Evolutionary conservation across 2,888 invertebrate species (phyloP), one percentile per base, ranked within the genome.

Genomic region (Calameuta filiformis): DNA sequence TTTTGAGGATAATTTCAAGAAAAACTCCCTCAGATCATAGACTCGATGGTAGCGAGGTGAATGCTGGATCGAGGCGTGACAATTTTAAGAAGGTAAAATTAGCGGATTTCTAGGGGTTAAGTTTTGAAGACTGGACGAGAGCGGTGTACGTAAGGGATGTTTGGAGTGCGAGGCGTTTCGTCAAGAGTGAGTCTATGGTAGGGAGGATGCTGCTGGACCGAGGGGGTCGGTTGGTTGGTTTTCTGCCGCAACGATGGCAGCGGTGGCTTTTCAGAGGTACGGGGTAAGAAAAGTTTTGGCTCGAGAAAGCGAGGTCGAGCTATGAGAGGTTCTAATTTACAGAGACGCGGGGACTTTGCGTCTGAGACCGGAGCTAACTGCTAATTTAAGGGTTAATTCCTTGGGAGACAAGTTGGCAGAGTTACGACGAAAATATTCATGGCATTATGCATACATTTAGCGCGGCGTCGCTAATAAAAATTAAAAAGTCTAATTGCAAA

Each of bases 361-460:
- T 87, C 89, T 87, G 88, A 90, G 87, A 85, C 88, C 85, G 88
- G 87, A 89, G 91, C 90, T 91, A 91, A 90, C 91, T 90, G 91
- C 91, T 91, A 91, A 91, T 91, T 91, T 91, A 91, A 91, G 91
- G 91, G 91, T 91, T 91, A 91, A 91, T 91, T 91, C 91, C 91
- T 91, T 91, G 87, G 90, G 89, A 91, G 91, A 91, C 91, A 91
- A 91, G 91, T 91, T 91, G 91, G 90, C 90, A 91, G 90, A 91
- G 90, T 91, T 91, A 91, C 89, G 90, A 89, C 88, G 89, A 90
- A 91, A 91, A 91, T 91, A 91, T 91, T 91, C 91, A 91, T 91
- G 89, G 91, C 90, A 91, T 91, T 91, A 91, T 91, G 91, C 91
- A 91, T 91, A 91, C 90, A 90, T 88, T 91, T 90, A 90, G 90